phyloP scores from a whole-genome alignment of 2,888 invertebrate species.

The Brachypalpus laphriformis region DNA sequence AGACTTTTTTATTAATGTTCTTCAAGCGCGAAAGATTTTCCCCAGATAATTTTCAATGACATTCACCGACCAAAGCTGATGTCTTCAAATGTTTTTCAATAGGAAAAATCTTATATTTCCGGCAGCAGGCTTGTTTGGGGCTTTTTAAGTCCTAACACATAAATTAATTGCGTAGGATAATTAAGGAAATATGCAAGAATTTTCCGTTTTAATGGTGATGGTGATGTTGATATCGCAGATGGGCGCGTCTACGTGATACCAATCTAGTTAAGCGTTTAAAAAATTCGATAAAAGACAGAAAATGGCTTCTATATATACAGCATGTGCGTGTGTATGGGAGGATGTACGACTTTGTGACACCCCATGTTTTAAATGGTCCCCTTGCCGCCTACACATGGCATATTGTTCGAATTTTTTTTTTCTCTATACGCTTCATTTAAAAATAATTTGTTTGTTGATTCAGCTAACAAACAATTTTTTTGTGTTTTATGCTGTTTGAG shows the following conservation, averaged over 20 bases:
- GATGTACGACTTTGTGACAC: constrained; percentile 48
- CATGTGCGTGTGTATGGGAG: constrained; percentile 14
- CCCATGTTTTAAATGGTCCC: constrained; percentile 28
- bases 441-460: constrained; percentile 59
- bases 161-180: constrained; percentile 10
- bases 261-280: constrained; percentile 4
- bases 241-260: constrained; percentile 11
- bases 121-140: neutral
- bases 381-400: constrained; percentile 42
- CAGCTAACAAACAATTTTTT: constrained; percentile 29
- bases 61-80: neutral
- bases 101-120: neutral
- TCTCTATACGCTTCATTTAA: constrained; percentile 52
- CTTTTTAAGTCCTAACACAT: constrained; percentile 1
- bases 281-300: constrained; percentile 4
- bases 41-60: constrained; percentile 1
- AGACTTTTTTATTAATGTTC: constrained; percentile 23
- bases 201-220: neutral
- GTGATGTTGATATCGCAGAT: neutral
- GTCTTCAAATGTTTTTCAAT: neutral
- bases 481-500: constrained; percentile 17
- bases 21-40: constrained; percentile 2
- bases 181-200: neutral
- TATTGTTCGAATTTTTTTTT: constrained; percentile 9
- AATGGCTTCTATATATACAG: neutral